A percentile compares a stretch with the other conserved stretches of the same genome.
These are phyloP conservation scores for Muraenolepis orangiensis DNA, from an alignment of 2,797 vertebrate genomes.

Conservation along the genomic window DNA sequence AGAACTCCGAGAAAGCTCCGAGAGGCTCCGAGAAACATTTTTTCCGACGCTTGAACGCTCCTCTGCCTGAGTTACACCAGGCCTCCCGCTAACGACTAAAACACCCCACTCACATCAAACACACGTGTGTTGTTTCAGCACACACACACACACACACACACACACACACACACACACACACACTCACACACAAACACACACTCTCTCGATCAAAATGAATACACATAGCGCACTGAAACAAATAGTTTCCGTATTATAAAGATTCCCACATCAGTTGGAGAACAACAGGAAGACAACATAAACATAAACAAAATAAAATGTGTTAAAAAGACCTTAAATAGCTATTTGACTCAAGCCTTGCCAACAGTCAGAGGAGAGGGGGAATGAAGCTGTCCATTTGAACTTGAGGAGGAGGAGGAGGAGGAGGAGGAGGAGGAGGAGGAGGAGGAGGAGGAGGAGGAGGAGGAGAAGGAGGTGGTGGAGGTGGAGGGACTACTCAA, in stretches of 20 bases:
- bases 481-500: slow-evolving; percentile 35
- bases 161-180: background rate
- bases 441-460: background rate
- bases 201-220: background rate
- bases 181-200: background rate
- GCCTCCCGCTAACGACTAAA: background rate
- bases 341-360: slow-evolving; percentile 29
- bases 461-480: background rate
- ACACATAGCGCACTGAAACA: background rate
- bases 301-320: background rate
- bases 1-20: too few species aligned
- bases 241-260: background rate
- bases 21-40: background rate
- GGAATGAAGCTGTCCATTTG: slow-evolving; percentile 52
- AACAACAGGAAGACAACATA: background rate
- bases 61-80: background rate
- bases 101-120: background rate
- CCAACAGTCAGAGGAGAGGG: slow-evolving; percentile 50
- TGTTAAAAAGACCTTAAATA: background rate
- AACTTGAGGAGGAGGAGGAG: slow-evolving; percentile 36
- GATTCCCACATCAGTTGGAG: background rate
- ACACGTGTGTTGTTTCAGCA: background rate
- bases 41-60: background rate
- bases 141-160: background rate
- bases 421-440: background rate